Evolutionary conservation across 2,888 invertebrate species (phyloP).

Genomic region (Hydropsyche betteni): DNA sequence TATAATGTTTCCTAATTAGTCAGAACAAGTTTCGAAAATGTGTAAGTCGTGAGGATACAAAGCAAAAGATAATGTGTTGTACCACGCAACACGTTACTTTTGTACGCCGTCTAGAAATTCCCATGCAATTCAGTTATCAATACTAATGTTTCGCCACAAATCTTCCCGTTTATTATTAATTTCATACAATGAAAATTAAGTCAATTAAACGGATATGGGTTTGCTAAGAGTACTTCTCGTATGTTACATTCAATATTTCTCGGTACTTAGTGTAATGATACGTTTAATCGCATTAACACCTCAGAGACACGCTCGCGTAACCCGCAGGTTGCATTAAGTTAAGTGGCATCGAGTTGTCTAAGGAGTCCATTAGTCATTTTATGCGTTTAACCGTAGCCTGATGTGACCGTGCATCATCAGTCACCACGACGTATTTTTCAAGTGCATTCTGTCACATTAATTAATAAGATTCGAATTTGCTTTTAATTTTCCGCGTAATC

Average conservation of each 20-base stretch:
- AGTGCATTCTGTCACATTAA: too few species aligned
- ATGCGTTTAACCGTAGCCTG: not conserved
- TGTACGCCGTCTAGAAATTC: constrained; percentile 15
- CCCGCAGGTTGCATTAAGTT: constrained; percentile 19
- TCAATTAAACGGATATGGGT: too few species aligned
- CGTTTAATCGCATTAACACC: constrained; percentile 18
- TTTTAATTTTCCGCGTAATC: too few species aligned
- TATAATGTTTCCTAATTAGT: constrained; percentile 25
- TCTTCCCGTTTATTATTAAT: too few species aligned
- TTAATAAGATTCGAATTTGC: too few species aligned
- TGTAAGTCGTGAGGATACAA: constrained; percentile 20
- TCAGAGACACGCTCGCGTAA: constrained; percentile 7
- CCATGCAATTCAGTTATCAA: constrained; percentile 28
- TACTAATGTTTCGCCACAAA: not conserved
- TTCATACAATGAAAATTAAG: too few species aligned
- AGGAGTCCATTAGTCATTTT: constrained; percentile 14
- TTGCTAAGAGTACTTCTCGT: too few species aligned
- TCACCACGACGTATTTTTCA: too few species aligned
- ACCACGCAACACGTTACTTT: constrained; percentile 27
- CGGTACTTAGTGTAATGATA: not conserved
- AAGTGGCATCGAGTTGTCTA: constrained; percentile 1
- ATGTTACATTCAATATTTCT: constrained; percentile 7
- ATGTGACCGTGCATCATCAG: too few species aligned
- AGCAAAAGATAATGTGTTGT: constrained; percentile 17
- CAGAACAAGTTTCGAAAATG: constrained; percentile 21